These are phyloP conservation scores for Bungarus multicinctus DNA, from an alignment of 2,113 vertebrate species.

Conservation along the genomic window DNA sequence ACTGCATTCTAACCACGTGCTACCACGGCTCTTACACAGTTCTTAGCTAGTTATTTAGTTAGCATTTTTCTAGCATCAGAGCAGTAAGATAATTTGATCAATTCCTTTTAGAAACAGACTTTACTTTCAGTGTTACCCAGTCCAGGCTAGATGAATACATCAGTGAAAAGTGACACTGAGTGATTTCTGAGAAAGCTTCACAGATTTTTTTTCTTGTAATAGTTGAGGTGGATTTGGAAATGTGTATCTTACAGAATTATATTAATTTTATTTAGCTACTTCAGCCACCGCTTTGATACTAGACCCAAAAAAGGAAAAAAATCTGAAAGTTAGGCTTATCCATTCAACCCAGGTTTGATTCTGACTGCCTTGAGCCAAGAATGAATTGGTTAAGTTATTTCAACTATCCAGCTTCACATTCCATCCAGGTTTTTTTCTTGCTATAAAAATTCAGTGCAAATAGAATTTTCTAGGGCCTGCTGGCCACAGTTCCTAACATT, in stretches of 20 bases:
- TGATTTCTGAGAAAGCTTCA: not conserved
- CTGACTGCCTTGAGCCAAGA: not conserved
- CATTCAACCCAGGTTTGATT: not conserved
- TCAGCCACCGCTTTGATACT: not conserved
- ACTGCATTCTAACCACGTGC: too few species aligned
- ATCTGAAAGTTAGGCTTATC: not conserved
- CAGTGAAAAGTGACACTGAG: not conserved
- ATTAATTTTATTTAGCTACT: not conserved
- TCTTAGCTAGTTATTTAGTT: not conserved
- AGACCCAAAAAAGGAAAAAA: not conserved
- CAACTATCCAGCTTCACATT: not conserved
- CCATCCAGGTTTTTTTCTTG: not conserved
- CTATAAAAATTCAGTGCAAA: not conserved
- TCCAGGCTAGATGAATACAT: not conserved
- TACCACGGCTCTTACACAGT: too few species aligned
- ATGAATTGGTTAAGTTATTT: not conserved
- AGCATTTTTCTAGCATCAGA: not conserved
- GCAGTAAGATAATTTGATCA: not conserved
- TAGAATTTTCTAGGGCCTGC: not conserved
- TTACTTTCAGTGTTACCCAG: not conserved
- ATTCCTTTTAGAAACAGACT: not conserved
- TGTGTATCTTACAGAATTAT: not conserved
- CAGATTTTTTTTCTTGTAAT: not conserved
- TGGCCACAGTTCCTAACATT: not conserved
- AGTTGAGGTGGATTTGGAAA: not conserved